Conservation (phyloP, 1,140 invertebrate species). For the Drosophila tsacasi region DNA sequence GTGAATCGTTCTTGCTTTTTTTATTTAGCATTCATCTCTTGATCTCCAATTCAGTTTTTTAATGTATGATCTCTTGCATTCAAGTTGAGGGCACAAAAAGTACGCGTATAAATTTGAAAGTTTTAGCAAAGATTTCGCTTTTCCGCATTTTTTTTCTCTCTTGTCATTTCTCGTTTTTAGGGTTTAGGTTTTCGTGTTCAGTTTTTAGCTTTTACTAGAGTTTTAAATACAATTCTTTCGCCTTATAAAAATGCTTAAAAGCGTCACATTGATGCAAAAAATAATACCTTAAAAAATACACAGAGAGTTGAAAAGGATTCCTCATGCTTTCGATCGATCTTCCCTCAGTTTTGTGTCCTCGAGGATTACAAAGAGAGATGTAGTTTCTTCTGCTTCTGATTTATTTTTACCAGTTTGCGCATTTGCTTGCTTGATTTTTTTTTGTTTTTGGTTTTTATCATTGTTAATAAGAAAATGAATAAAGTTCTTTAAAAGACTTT, state of each 20-base stretch:
- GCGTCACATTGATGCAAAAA: conserved; percentile 80
- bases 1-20: conserved; percentile 29
- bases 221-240: conserved; percentile 71
- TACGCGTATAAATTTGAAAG: conserved; percentile 78
- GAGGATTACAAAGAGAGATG: conserved; percentile 66
- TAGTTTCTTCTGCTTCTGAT: conserved; percentile 35
- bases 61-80: conserved; percentile 77
- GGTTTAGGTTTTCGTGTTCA: conserved; percentile 32
- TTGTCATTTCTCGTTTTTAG: conserved; percentile 31
- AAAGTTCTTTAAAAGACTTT: conserved; percentile 84
- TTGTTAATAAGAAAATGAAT: conserved; percentile 76
- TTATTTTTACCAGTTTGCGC: conserved; percentile 55
- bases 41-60: conserved; percentile 63
- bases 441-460: conserved; percentile 55
- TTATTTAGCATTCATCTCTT: conserved; percentile 48
- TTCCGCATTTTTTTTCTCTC: conserved; percentile 40
- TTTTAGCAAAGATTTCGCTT: conserved; percentile 68
- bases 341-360: conserved; percentile 39
- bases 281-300: conserved; percentile 77
- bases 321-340: conserved; percentile 44
- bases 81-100: conserved; percentile 73
- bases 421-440: conserved; percentile 44
- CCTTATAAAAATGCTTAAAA: conserved; percentile 77
- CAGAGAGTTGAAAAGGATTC: conserved; percentile 67
- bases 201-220: conserved; percentile 63